A percentile compares a stretch with the other conserved stretches of the same genome.
These are phyloP conservation scores for Halocaridina rubra DNA, from an alignment of 2,888 invertebrate species.

Conservation along the genomic window DNA sequence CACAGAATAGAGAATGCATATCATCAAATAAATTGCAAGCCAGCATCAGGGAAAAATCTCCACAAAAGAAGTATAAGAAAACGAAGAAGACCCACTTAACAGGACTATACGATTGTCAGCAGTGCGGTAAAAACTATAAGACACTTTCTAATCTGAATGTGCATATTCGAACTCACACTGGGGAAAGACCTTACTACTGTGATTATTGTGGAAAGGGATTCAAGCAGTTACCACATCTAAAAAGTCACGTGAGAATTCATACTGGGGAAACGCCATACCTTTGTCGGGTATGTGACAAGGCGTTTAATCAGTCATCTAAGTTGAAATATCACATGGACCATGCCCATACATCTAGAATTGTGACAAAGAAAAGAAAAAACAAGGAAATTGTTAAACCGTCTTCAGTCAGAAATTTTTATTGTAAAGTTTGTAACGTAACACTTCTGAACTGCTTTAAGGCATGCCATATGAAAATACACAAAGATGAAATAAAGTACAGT, in stretches of 20 bases:
- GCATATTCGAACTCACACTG: slow-evolving; percentile 20
- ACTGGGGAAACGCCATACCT: slow-evolving; percentile 19
- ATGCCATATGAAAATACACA: slow-evolving; percentile 17
- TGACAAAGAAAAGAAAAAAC: not conserved
- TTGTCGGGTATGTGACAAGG: slow-evolving; percentile 5
- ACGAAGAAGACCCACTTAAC: not conserved
- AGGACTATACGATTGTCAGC: not conserved
- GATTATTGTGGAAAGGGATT: slow-evolving; percentile 17
- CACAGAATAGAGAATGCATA: no score
- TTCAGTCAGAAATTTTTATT: slow-evolving; percentile 24
- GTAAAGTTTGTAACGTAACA: slow-evolving; percentile 21
- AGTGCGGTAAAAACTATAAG: slow-evolving; percentile 15
- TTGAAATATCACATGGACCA: not conserved
- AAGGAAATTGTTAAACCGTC: not conserved
- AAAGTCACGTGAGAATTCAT: slow-evolving; percentile 11
- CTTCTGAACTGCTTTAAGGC: slow-evolving; percentile 19
- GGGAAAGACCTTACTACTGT: slow-evolving; percentile 26
- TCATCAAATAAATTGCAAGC: not conserved
- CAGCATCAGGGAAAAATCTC: not conserved
- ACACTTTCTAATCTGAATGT: slow-evolving; percentile 9
- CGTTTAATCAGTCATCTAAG: slow-evolving; percentile 18
- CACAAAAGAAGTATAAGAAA: not conserved
- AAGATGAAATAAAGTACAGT: not conserved
- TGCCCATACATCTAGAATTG: no score
- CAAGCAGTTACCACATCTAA: slow-evolving; percentile 19